These are phyloP conservation scores for Noctua janthe DNA, from an alignment of 2,888 invertebrate species.

Conservation along the genomic window DNA sequence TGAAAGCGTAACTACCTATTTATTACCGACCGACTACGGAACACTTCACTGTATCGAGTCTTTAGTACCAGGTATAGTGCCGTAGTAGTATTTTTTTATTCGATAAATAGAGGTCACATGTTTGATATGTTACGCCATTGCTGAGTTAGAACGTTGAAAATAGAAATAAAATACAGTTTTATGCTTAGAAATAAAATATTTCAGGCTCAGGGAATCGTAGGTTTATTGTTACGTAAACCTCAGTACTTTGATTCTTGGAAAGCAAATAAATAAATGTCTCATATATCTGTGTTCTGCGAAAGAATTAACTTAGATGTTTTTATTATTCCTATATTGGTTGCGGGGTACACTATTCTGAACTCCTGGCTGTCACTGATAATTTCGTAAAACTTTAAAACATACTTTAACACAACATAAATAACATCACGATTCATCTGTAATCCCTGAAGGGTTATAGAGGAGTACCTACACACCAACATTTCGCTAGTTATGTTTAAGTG, in stretches of 20 bases:
- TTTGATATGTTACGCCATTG: slow-evolving; percentile 8
- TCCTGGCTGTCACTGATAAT: not conserved
- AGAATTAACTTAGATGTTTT: not conserved
- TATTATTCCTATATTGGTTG: not conserved
- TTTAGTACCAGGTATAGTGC: not conserved
- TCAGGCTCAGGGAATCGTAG: slow-evolving; percentile 1
- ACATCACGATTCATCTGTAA: too few species aligned
- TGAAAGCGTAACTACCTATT: not conserved
- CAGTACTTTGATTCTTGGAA: slow-evolving; percentile 21
- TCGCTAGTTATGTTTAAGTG: too few species aligned
- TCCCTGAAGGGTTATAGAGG: too few species aligned
- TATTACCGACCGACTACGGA: not conserved
- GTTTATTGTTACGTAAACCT: not conserved
- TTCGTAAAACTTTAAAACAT: not conserved
- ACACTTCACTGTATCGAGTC: not conserved
- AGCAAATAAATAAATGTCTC: slow-evolving; percentile 7
- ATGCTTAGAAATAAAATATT: slow-evolving; percentile 19
- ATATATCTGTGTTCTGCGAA: not conserved
- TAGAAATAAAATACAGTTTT: slow-evolving; percentile 12
- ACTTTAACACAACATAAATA: too few species aligned
- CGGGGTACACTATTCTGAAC: not conserved
- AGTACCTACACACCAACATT: too few species aligned
- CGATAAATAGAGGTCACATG: not conserved
- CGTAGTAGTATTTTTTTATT: slow-evolving; percentile 3
- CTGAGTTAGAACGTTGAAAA: not conserved